Evolutionary conservation across 2,797 vertebrate species (phyloP), one percentile per base, ranked within the genome.

Genomic region (Tangara arthus): DNA sequence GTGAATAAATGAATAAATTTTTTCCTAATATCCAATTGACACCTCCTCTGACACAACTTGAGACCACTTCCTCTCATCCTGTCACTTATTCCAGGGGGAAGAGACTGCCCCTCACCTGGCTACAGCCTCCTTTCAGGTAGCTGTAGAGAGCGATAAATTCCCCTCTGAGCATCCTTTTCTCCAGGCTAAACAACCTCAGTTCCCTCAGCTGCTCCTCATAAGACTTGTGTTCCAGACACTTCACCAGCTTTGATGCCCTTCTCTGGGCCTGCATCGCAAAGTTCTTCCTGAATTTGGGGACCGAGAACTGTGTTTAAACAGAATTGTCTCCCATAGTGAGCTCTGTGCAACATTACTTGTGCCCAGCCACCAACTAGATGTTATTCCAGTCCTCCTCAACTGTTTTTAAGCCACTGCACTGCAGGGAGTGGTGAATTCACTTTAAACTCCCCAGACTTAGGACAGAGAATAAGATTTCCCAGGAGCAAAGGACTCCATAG

Each of bases 191-290:
- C 14, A 60, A 6, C 11, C 2, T 5, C 27, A n/a, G 15, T 14
- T 72, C 24, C 18, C 24, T 42, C 56, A 90, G 50, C 26, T 3
- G 0, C 12, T 64, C 19, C 21, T 55, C 8, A 9, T 11, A 10
- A 27, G 24, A 59, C 14, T 53, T 79, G 19, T 44, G 7, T 14
- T 44, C 15, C 11, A 59, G 13, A 11, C 13, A 7, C 8, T 32
- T 64, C 32, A 32, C 1, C 64, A 60, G 6, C 14, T 65, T 65
- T 0, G 0, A 13, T 61, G 16, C 3, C 8, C 12, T 65, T 41
- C 53, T 56, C 22, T 41, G 37, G 37, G 46, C 13, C 5, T 5
- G 0, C 6, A 52, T 12, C 5, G 50, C 41, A 5, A 3, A 22
- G 41, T 26, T 35, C 8, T 21, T 73, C 24, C 28, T 73, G 21